A percentile compares a stretch with the other conserved stretches of the same genome.
Evolutionary conservation across 2,888 invertebrate species (phyloP).

Genomic region (Tiphia femorata): DNA sequence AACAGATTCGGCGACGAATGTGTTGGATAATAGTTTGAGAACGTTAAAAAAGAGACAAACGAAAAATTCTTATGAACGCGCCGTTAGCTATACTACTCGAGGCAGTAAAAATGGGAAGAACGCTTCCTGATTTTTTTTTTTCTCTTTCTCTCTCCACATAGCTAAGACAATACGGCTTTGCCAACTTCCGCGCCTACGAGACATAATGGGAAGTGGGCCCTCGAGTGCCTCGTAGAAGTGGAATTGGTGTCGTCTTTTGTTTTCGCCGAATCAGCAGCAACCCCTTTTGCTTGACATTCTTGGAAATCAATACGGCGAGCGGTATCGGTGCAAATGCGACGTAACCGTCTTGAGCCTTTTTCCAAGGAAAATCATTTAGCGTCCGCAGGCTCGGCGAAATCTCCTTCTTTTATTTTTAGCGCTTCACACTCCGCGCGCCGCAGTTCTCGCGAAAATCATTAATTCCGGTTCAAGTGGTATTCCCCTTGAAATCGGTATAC

Average conservation of each 20-base stretch:
- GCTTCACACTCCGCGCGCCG: no score
- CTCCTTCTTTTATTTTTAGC: no score
- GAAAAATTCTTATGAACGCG: no score
- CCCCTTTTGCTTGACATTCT: slow-evolving; percentile 55
- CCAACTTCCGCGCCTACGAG: slow-evolving; percentile 36
- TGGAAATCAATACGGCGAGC: slow-evolving; percentile 55
- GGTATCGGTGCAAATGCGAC: slow-evolving; percentile 6
- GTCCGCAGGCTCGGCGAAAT: no score
- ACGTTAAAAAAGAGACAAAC: not conserved
- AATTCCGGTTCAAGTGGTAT: no score
- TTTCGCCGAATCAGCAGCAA: slow-evolving; percentile 58
- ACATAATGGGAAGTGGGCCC: slow-evolving; percentile 52
- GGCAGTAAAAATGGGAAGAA: slow-evolving; percentile 6
- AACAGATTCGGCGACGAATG: not conserved
- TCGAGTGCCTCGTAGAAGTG: slow-evolving; percentile 50
- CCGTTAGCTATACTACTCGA: no score
- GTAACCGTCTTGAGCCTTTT: no score
- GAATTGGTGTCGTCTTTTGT: slow-evolving; percentile 54
- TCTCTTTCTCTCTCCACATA: not conserved
- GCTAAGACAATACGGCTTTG: slow-evolving; percentile 16
- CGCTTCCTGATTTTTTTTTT: not conserved
- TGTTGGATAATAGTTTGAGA: not conserved
- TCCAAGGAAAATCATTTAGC: no score
- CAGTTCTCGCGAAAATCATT: no score
- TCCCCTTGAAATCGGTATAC: no score